Evolutionary conservation across 2,797 vertebrate species (phyloP), one percentile per base, ranked within the genome.

Genomic region (Australoheros facetus): DNA sequence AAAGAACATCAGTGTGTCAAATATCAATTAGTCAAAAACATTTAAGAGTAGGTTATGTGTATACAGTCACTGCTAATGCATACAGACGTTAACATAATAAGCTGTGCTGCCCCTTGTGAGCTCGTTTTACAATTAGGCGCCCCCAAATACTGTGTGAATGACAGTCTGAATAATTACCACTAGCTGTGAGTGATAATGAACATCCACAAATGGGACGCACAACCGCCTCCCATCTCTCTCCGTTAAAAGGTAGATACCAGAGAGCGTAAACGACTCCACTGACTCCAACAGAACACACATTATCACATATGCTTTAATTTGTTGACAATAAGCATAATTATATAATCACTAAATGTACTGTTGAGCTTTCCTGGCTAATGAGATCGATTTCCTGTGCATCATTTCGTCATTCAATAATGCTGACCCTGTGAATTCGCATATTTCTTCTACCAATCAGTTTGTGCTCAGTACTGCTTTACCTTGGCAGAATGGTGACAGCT

Each of bases 131-230:
- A 55, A n/a, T 69, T 5, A 21, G 26, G 12, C 1, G n/a, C 76
- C 78, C 56, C 73, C 7, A 17, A 53, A 56, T 74, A 72, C 30
- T 4, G 21, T 16, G 13, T 54, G 71, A 26, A 54, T 28, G 58
- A 57, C 59, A 54, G 28, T 11, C 71, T 74, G 39, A 83, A 56
- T 26, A 14, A 79, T 56, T 58, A 51, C 34, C 21, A n/a, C 23
- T 12, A 12, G 57, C 74, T 70, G 56, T n/a, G 34, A 58, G 78
- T 59, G 57, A 80, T 75, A 70, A 86, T 77, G 70, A 83, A 66
- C 23, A 59, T 73, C 78, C 48, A 37, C 73, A 71, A 54, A 71
- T 45, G 23, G 60, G 39, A 64, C 8, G 26, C 23, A 64, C 21
- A 64, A 45, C 37, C 1, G 37, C 14, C 37, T 45, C 39, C 45